Evolutionary conservation across 2,797 vertebrate genomes (phyloP).

Genomic region (Scyliorhinus canicula): DNA sequence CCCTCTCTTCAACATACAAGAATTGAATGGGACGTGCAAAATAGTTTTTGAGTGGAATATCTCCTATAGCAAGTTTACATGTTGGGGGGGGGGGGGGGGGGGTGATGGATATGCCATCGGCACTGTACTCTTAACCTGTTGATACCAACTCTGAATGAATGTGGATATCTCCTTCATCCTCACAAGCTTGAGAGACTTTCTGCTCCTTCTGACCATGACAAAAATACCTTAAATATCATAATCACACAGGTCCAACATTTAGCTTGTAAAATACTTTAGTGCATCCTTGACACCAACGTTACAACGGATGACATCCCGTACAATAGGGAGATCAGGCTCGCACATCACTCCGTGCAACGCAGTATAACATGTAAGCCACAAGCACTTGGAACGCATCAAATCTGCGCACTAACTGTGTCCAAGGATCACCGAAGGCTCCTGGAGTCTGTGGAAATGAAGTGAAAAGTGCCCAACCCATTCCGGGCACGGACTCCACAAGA

Average conservation of each 20-base stretch:
- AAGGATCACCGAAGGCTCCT: not conserved
- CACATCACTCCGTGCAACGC: not conserved
- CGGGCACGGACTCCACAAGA: not conserved
- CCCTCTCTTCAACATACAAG: not conserved
- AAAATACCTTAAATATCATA: not conserved
- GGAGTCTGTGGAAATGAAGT: not conserved
- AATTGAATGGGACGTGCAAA: not conserved
- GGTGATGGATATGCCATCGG: not conserved
- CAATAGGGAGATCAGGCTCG: not conserved
- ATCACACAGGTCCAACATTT: not conserved
- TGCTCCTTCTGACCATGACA: not conserved
- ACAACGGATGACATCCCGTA: not conserved
- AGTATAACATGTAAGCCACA: not conserved
- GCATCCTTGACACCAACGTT: not conserved
- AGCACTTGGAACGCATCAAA: not conserved
- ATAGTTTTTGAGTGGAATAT: not conserved
- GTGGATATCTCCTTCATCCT: not conserved
- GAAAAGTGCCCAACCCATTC: not conserved
- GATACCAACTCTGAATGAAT: not conserved
- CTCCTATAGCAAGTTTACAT: not conserved
- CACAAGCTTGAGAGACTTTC: not conserved
- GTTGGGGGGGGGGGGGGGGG: too few species aligned
- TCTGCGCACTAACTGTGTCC: not conserved
- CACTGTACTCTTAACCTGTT: not conserved
- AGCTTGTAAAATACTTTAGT: not conserved